Evolutionary conservation across 2,888 invertebrate species (phyloP), one percentile per base, ranked within the genome.

Genomic region (Zaprionus lineosus): DNA sequence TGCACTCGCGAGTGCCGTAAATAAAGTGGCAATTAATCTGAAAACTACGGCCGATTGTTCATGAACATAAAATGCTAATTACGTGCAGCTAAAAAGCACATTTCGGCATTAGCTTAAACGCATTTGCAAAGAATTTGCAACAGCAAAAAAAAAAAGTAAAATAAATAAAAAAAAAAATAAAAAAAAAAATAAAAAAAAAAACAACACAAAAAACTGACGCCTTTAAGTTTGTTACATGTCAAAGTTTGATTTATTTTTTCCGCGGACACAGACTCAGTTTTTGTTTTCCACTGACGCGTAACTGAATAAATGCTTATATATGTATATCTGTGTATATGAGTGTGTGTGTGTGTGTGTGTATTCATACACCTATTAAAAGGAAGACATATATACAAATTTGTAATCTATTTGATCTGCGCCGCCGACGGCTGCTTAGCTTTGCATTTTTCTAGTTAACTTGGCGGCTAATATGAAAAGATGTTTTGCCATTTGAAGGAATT

Each of bases 341-440:
- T 29, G 11, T 31, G 11, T 36, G 19, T n/a, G 8, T 18, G 24
- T 36, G 21, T 53, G 53, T 52, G 16, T 37, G 21, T 31, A 37
- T 14, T 34, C 34, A 46, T 40, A 48, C 51, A 36, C 47, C 46
- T 50, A 34, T 24, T 5, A 5, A 24, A 8, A 24, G 24, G n/a
- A n/a, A n/a, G n/a, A n/a, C n/a, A 24, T 24, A 24, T 24, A 24
- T 41, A 59, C 29, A 37, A 40, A 60, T 51, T 60, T 52, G 57
- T 83, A 83, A 81, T 79, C 83, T 83, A 72, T 81, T 81, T 81
- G 81, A 81, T 81, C 81, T 74, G 65, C 61, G 70, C 83, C 61
- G 70, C 83, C 81, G 81, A 72, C 81, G 43, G 36, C 47, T 60
- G 74, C 62, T 48, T 36, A 59, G 64, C 43, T 71, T 65, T 81